Evolutionary conservation across 1,140 invertebrate genomes (phyloP).

Genomic region (Drosophila albomicans): DNA sequence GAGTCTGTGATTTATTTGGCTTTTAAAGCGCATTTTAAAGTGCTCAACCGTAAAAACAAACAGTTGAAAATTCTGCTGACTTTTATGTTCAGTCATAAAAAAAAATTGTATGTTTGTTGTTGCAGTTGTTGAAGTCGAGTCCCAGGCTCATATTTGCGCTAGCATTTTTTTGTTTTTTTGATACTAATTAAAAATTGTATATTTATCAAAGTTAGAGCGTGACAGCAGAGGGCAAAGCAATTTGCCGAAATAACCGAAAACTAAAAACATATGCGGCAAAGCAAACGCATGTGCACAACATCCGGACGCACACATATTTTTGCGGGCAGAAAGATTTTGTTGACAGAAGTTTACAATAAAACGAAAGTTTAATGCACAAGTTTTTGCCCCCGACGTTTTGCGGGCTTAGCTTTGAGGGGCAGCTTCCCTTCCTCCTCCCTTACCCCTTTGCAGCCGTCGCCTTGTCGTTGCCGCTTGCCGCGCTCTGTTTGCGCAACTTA

Average conservation of each 20-base stretch:
- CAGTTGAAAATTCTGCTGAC: conserved; percentile 48
- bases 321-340: conserved; percentile 69
- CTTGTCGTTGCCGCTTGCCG: conserved; percentile 44
- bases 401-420: conserved; percentile 55
- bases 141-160: conserved; percentile 50
- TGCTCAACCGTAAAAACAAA: conserved; percentile 37
- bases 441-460: background rate
- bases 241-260: conserved; percentile 64
- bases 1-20: conserved; percentile 66
- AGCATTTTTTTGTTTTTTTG: conserved; percentile 37
- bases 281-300: conserved; percentile 28
- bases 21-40: conserved; percentile 58
- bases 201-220: conserved; percentile 68
- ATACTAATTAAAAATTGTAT: conserved; percentile 76
- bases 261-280: conserved; percentile 60
- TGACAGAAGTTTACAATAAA: conserved; percentile 81
- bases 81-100: conserved; percentile 48
- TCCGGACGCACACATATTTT: conserved; percentile 39
- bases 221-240: conserved; percentile 53
- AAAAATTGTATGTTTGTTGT: conserved; percentile 13
- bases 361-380: conserved; percentile 80
- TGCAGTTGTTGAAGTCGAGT: conserved; percentile 14
- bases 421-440: background rate
- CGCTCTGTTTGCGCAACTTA: conserved; percentile 77
- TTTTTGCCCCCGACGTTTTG: conserved; percentile 54